These are phyloP conservation scores for Aphidius ervi DNA, from an alignment of 1,140 invertebrate species.

Conservation along the genomic window DNA sequence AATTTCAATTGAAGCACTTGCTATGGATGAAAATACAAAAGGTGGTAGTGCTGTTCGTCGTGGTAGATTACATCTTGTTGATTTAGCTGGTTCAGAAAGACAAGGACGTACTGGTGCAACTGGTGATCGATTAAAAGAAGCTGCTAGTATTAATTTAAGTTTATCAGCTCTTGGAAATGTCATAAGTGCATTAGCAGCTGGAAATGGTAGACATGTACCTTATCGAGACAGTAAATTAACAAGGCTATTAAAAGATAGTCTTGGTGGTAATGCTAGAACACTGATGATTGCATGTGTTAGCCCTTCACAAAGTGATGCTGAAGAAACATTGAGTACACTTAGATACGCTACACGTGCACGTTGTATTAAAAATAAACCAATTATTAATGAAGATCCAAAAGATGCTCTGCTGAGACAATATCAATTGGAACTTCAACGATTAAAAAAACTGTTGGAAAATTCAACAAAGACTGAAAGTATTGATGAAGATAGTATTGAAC, in stretches of 20 bases:
- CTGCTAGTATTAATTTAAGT: slow-evolving; percentile 93
- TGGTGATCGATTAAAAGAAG: slow-evolving; percentile 86
- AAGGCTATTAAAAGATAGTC: slow-evolving; percentile 79
- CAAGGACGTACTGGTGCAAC: slow-evolving; percentile 82
- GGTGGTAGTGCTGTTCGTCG: slow-evolving; percentile 57
- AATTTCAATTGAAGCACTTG: slow-evolving; percentile 70
- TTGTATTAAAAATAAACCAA: slow-evolving; percentile 90
- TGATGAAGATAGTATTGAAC: slow-evolving; percentile 19
- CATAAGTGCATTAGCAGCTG: slow-evolving; percentile 87
- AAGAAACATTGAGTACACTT: slow-evolving; percentile 86
- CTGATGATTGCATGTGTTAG: slow-evolving; percentile 92
- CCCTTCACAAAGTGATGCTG: slow-evolving; percentile 83
- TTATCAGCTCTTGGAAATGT: slow-evolving; percentile 91
- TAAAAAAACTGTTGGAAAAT: slow-evolving; percentile 65
- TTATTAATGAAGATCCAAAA: slow-evolving; percentile 91
- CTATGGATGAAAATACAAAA: slow-evolving; percentile 54
- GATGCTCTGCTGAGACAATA: slow-evolving; percentile 84
- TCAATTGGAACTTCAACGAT: slow-evolving; percentile 77
- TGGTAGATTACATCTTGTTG: slow-evolving; percentile 87
- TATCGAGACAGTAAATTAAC: slow-evolving; percentile 94
- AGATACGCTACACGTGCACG: slow-evolving; percentile 85
- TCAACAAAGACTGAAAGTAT: slow-evolving; percentile 9
- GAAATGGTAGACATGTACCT: slow-evolving; percentile 86
- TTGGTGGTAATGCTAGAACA: slow-evolving; percentile 92
- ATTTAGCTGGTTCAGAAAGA: slow-evolving; percentile 84